phyloP scores from a whole-genome alignment of 2,797 vertebrate species.

The Betta splendens region DNA sequence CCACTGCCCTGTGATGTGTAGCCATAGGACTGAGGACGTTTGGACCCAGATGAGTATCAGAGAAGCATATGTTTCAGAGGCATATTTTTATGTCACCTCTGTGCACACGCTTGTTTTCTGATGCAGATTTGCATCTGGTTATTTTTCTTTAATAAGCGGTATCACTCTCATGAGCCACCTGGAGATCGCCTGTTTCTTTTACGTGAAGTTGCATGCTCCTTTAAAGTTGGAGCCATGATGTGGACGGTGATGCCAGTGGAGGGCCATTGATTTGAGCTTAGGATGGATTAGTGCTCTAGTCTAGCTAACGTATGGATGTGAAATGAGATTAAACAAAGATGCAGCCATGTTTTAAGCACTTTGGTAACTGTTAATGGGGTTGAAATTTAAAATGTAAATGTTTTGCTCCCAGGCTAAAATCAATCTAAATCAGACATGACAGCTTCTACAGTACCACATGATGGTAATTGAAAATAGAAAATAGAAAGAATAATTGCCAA shows the following conservation, averaged over 20 bases:
- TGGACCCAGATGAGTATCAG: constrained; percentile 13
- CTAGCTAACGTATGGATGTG: not conserved
- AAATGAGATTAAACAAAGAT: not conserved
- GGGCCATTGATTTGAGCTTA: constrained; percentile 18
- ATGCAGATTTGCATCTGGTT: constrained; percentile 16
- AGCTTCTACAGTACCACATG: constrained; percentile 61
- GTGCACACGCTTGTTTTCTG: constrained; percentile 1
- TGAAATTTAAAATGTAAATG: constrained; percentile 38
- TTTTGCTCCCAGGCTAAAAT: constrained; percentile 13
- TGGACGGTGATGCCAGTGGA: constrained; percentile 13
- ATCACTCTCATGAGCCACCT: constrained; percentile 8
- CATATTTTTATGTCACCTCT: not conserved
- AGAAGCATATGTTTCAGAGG: constrained; percentile 23
- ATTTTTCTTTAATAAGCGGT: constrained; percentile 4
- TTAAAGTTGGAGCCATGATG: not conserved
- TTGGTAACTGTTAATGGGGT: not conserved
- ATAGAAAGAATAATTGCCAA: constrained; percentile 35
- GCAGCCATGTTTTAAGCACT: not conserved
- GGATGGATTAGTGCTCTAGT: not conserved
- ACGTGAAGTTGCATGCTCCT: too few relatives aligned
- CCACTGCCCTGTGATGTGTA: constrained; percentile 70
- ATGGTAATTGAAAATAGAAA: constrained; percentile 17
- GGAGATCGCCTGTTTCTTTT: constrained; percentile 18
- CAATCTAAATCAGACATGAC: constrained; percentile 7
- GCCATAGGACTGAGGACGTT: constrained; percentile 20